Evolutionary conservation across 2,888 invertebrate species (phyloP).

Genomic region (Lycocerus yunnanus): DNA sequence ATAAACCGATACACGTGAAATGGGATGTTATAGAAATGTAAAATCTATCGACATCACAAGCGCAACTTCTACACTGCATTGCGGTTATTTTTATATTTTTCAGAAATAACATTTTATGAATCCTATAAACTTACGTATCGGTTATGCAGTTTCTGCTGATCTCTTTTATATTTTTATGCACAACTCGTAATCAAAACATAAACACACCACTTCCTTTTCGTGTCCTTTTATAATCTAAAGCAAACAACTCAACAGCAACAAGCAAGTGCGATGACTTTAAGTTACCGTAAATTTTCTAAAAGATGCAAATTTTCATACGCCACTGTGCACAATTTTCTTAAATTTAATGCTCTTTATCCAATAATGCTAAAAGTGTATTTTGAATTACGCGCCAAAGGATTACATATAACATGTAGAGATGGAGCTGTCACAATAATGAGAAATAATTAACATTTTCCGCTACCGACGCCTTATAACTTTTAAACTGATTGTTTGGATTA

Average conservation of each 20-base stretch:
- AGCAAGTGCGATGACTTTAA: background rate
- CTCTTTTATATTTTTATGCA: constrained; percentile 1
- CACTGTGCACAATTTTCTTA: background rate
- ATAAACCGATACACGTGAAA: constrained; percentile 45
- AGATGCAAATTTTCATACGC: background rate
- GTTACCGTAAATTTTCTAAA: background rate
- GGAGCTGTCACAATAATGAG: too few relatives aligned
- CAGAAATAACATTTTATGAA: constrained; percentile 38
- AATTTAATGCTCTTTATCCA: too few relatives aligned
- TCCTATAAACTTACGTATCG: constrained; percentile 20
- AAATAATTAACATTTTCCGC: too few relatives aligned
- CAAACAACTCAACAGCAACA: background rate
- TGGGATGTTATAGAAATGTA: constrained; percentile 46
- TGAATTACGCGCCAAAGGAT: too few relatives aligned
- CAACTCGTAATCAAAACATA: constrained; percentile 5
- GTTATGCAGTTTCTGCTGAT: constrained; percentile 15
- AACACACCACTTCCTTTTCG: constrained; percentile 6
- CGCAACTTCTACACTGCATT: constrained; percentile 44
- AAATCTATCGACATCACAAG: constrained; percentile 46
- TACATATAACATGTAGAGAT: too few relatives aligned
- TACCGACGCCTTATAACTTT: too few relatives aligned
- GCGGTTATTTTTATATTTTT: constrained; percentile 43
- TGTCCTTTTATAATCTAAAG: constrained; percentile 3
- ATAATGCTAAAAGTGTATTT: too few relatives aligned
- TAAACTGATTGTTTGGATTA: too few relatives aligned